phyloP scores from a whole-genome alignment of 2,113 vertebrate species.

The Glaucidium brasilianum region DNA sequence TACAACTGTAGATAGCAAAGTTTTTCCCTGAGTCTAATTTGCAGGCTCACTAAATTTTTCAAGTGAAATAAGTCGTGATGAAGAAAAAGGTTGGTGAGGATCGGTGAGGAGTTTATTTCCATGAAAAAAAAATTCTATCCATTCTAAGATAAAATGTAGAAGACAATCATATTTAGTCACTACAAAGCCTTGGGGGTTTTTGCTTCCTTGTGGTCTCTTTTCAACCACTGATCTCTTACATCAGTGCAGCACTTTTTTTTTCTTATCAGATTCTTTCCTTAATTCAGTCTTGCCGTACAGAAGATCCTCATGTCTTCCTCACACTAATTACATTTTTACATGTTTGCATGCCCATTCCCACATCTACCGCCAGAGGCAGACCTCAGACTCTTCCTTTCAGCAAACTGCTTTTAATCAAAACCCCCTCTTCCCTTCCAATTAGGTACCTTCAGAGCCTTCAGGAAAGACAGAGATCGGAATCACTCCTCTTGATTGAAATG shows the following conservation, averaged over 20 bases:
- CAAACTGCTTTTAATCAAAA: not conserved
- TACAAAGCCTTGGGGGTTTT: not conserved
- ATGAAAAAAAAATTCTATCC: not conserved
- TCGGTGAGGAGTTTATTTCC: not conserved
- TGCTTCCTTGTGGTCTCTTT: not conserved
- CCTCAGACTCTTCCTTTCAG: not conserved
- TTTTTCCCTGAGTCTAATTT: not conserved
- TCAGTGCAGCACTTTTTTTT: not conserved
- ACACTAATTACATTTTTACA: not conserved
- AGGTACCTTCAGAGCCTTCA: not conserved
- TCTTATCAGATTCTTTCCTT: not conserved
- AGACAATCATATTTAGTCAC: not conserved
- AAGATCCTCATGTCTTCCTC: not conserved
- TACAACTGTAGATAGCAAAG: not conserved
- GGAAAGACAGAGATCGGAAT: not conserved
- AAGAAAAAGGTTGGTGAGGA: not conserved
- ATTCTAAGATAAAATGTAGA: not conserved
- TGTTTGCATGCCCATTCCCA: not conserved
- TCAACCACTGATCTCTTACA: not conserved
- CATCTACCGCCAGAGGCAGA: not conserved
- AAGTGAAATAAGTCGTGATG: not conserved
- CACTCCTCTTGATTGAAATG: not conserved
- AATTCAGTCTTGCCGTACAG: not conserved
- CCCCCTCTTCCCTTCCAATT: not conserved
- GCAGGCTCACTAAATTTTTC: not conserved